A percentile compares a stretch with the other conserved stretches of the same genome.
Evolutionary conservation across 2,113 vertebrate species (phyloP).

Genomic region (Zosterops borbonicus): DNA sequence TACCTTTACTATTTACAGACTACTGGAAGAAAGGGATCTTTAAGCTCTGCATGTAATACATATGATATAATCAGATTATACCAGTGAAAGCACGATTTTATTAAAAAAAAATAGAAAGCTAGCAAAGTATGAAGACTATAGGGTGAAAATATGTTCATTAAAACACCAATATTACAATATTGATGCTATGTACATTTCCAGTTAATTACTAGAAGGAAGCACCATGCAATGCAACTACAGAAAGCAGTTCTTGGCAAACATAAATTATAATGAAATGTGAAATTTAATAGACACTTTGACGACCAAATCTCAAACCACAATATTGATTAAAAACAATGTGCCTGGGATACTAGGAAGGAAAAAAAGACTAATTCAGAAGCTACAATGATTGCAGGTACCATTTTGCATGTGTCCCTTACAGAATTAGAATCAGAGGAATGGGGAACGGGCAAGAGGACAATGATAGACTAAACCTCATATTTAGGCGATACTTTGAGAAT

Average conservation of each 20-base stretch:
- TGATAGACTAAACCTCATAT: neutral
- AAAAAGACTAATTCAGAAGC: neutral
- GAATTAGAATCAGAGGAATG: neutral
- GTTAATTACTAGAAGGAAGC: neutral
- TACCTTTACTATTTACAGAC: neutral
- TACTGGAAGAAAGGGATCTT: neutral
- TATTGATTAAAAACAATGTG: neutral
- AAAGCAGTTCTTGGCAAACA: neutral
- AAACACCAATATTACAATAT: neutral
- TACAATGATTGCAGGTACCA: neutral
- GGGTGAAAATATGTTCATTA: neutral
- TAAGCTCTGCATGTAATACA: neutral
- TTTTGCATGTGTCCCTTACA: neutral
- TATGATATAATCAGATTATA: neutral
- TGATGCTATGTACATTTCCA: neutral
- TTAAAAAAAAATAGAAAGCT: neutral
- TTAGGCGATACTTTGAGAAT: neutral
- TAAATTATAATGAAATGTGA: neutral
- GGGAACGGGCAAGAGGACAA: rapidly evolving
- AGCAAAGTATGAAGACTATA: neutral
- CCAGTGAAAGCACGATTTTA: neutral
- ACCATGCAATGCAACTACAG: neutral
- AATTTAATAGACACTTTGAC: neutral
- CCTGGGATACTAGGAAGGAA: neutral
- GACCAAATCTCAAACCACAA: neutral